Evolutionary conservation across 2,113 vertebrate species (phyloP).

Genomic region (Clarias batrachus): DNA sequence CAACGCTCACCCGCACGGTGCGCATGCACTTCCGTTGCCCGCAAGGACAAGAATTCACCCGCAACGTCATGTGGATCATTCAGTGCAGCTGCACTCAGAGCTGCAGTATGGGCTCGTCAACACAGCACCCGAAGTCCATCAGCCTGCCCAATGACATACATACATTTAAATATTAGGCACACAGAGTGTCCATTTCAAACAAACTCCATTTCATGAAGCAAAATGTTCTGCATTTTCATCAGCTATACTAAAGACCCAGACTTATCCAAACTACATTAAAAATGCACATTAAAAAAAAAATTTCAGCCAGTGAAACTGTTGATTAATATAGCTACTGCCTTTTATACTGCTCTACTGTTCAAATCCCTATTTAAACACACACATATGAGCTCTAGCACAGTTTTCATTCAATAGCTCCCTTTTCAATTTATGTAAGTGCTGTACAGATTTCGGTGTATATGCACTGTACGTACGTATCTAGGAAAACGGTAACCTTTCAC

Average conservation of each 20-base stretch:
- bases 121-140: slow-evolving; percentile 39
- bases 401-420: neutral
- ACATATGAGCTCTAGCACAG: neutral
- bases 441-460: slow-evolving; percentile 23
- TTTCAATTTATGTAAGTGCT: slow-evolving; percentile 1
- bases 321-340: neutral
- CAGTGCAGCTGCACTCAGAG: slow-evolving; percentile 57
- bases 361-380: neutral
- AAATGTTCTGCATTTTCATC: neutral
- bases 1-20: slow-evolving; percentile 57
- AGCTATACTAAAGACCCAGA: neutral
- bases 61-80: slow-evolving; percentile 60
- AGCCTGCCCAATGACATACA: slow-evolving; percentile 62
- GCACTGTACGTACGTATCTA: neutral
- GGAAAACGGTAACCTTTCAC: neutral
- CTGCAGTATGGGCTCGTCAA: slow-evolving; percentile 32
- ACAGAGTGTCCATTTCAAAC: neutral
- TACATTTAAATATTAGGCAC: slow-evolving; percentile 52
- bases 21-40: slow-evolving; percentile 58
- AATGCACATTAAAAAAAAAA: no score
- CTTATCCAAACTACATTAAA: neutral
- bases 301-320: neutral
- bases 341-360: neutral
- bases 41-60: slow-evolving; percentile 51
- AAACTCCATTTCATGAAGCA: neutral